Evolutionary conservation across 23 tunicate species (phyloP).

Genomic region (Styela plicata): DNA sequence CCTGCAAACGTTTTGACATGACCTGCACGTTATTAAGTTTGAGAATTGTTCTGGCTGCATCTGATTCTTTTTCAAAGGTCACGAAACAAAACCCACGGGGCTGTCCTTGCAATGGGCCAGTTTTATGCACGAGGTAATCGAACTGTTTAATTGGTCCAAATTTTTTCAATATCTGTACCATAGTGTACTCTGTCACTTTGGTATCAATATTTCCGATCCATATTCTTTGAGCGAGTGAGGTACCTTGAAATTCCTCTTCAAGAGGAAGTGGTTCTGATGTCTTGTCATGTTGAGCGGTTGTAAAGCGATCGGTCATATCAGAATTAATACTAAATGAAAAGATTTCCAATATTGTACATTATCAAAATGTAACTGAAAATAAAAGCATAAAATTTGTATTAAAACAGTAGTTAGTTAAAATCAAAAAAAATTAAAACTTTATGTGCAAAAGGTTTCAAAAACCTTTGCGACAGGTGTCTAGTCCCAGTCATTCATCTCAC

Average conservation of each 20-base stretch:
- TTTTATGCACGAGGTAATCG: constrained; percentile 68
- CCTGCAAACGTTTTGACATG: constrained; percentile 40
- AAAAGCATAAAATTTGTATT: too few species aligned
- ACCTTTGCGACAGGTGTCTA: too few species aligned
- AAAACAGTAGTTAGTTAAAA: too few species aligned
- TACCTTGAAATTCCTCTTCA: constrained; percentile 22
- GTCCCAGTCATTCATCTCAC: too few species aligned
- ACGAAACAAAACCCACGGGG: constrained; percentile 73
- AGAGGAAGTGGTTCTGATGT: constrained; percentile 37
- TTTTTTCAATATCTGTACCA: constrained; percentile 52
- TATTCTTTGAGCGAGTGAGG: constrained; percentile 30
- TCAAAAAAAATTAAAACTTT: too few species aligned
- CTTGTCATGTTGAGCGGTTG: constrained; percentile 37
- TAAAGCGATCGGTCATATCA: constrained; percentile 33
- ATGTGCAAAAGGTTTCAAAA: too few species aligned
- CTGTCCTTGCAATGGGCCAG: constrained; percentile 64
- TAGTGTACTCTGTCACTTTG: constrained; percentile 36
- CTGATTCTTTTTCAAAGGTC: constrained; percentile 43
- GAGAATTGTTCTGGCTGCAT: constrained; percentile 52
- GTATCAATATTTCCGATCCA: constrained; percentile 45
- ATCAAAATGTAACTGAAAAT: too few species aligned
- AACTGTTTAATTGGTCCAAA: constrained; percentile 62
- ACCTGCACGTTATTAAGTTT: constrained; percentile 40
- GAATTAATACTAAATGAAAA: neutral
- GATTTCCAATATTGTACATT: too few species aligned